Evolutionary conservation across 2,797 vertebrate species (phyloP).

Genomic region (Hydrolagus colliei): DNA sequence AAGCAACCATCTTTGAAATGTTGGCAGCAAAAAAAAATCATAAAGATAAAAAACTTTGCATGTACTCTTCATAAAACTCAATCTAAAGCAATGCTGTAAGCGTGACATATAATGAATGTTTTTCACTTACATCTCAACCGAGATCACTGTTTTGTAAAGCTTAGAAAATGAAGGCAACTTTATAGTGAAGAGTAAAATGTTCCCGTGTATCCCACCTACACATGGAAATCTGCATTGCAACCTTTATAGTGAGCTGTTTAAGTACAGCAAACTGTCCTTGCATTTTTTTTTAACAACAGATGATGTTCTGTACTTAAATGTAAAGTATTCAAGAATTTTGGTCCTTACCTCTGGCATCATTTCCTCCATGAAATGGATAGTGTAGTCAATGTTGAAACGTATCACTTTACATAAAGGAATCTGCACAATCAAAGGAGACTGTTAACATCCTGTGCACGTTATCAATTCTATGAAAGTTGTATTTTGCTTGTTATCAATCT

Average conservation of each 20-base stretch:
- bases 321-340: not conserved
- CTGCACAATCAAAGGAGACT: conserved; percentile 49
- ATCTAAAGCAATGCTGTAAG: too few relatives aligned
- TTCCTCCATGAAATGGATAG: conserved; percentile 97
- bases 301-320: too few relatives aligned
- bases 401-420: conserved; percentile 96
- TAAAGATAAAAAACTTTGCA: not conserved
- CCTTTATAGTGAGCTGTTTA: not conserved
- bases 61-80: not conserved
- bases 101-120: too few relatives aligned
- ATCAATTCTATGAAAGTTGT: too few relatives aligned
- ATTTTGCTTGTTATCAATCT: too few relatives aligned
- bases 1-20: not conserved
- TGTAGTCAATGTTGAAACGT: conserved; percentile 99
- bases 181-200: too few relatives aligned
- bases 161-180: too few relatives aligned
- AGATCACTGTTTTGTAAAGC: too few relatives aligned
- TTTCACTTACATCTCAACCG: too few relatives aligned
- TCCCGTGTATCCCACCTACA: too few relatives aligned
- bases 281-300: not conserved
- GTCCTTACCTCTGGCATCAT: conserved; percentile 92
- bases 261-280: not conserved
- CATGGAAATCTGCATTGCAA: too few relatives aligned
- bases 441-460: not conserved
- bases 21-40: conserved; percentile 32